A percentile compares a stretch with the other conserved stretches of the same genome.
Conservation (phyloP, 2,113 vertebrate species). For the Eira barbara region DNA sequence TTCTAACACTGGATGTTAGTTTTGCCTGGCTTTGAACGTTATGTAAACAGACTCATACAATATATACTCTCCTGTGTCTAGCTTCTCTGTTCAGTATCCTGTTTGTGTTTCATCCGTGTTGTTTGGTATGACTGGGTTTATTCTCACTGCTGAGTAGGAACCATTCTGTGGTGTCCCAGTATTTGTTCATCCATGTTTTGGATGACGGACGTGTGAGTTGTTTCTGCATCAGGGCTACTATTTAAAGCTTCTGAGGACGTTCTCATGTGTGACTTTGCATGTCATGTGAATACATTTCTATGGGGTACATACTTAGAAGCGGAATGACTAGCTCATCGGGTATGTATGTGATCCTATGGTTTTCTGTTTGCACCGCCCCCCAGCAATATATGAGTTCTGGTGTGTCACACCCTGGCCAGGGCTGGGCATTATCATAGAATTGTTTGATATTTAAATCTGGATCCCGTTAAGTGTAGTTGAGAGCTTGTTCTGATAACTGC, state of each 20-base stretch:
- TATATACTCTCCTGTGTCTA: background rate
- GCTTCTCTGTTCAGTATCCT: background rate
- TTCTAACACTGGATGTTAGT: background rate
- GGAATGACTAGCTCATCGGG: background rate
- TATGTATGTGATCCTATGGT: background rate
- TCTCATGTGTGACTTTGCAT: background rate
- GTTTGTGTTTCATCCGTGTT: background rate
- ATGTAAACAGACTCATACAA: background rate
- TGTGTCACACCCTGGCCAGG: background rate
- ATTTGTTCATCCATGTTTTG: background rate
- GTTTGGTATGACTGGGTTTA: background rate
- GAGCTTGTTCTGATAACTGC: background rate
- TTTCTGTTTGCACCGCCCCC: background rate
- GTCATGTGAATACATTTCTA: background rate
- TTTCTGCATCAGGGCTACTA: background rate
- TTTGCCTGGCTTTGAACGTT: background rate
- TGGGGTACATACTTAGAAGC: background rate
- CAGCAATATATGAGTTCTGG: background rate
- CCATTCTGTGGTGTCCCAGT: background rate
- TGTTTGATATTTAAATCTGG: background rate
- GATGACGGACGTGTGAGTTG: background rate
- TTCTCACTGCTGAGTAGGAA: background rate
- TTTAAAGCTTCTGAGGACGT: background rate
- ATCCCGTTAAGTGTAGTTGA: background rate
- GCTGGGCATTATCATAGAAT: background rate